These are phyloP conservation scores for Clangula hyemalis DNA, from an alignment of 2,797 vertebrate species.

Conservation along the genomic window DNA sequence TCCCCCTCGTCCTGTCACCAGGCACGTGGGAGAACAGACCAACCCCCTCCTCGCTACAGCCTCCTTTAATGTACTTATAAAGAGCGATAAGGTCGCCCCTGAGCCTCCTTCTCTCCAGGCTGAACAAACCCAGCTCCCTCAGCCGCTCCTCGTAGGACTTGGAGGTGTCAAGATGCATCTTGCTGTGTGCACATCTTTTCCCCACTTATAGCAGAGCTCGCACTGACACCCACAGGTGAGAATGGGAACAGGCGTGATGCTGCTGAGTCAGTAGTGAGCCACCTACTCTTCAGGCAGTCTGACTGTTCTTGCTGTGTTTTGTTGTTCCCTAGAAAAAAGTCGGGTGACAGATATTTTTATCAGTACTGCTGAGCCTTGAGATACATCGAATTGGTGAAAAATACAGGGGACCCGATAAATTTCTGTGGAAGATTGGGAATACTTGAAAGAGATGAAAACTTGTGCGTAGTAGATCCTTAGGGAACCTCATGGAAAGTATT, in stretches of 20 bases:
- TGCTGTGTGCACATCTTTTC: not conserved
- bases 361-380: constrained; percentile 5
- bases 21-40: no score
- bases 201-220: constrained; percentile 17
- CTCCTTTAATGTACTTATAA: no score
- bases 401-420: constrained; percentile 22
- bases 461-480: constrained; percentile 33
- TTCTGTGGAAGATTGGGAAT: constrained; percentile 8
- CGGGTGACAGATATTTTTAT: not conserved
- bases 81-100: no score
- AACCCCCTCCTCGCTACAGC: no score
- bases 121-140: no score
- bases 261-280: not conserved
- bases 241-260: not conserved
- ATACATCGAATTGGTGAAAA: not conserved
- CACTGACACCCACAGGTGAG: constrained; percentile 47
- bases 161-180: not conserved
- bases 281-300: not conserved
- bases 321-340: not conserved
- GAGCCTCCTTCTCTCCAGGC: no score
- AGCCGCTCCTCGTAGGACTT: no score
- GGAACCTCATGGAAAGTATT: constrained; percentile 50
- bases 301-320: not conserved
- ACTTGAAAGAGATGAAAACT: constrained; percentile 41
- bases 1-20: no score